phyloP scores from a whole-genome alignment of 2,797 vertebrate species.

The Sylvia borin region DNA sequence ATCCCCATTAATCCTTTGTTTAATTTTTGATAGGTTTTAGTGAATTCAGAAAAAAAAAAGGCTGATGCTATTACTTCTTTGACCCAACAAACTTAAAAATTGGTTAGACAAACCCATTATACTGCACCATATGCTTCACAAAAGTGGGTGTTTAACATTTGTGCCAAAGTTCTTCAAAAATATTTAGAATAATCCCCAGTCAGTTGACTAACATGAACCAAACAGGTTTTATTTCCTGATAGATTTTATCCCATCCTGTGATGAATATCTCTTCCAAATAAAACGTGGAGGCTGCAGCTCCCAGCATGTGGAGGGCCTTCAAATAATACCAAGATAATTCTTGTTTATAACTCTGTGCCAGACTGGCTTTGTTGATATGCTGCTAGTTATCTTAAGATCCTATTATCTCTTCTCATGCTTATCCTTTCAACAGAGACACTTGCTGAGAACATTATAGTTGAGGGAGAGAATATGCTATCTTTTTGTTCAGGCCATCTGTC shows the following conservation, averaged over 20 bases:
- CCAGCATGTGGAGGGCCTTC: neutral
- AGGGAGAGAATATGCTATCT: constrained; percentile 32
- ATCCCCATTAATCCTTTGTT: neutral
- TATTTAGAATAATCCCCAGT: neutral
- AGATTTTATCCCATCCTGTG: neutral
- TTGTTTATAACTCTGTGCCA: constrained; percentile 21
- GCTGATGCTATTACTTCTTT: neutral
- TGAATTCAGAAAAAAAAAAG: neutral
- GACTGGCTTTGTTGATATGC: neutral
- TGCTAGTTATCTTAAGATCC: constrained; percentile 43
- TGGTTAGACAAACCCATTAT: neutral
- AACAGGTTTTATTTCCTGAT: constrained; percentile 13
- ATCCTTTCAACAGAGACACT: constrained; percentile 37
- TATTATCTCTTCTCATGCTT: constrained; percentile 53
- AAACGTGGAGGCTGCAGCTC: neutral
- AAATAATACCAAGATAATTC: constrained; percentile 10
- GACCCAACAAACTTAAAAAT: neutral
- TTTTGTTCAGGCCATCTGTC: constrained; percentile 51
- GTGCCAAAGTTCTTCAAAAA: constrained; percentile 15
- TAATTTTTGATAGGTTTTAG: neutral
- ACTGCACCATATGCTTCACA: neutral
- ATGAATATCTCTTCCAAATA: constrained; percentile 1
- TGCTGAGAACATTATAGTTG: constrained; percentile 47
- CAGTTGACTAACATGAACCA: neutral
- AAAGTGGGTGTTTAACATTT: constrained; percentile 8